Conservation (phyloP, 2,888 invertebrate genomes). For the Sinhomidia bicolor region DNA sequence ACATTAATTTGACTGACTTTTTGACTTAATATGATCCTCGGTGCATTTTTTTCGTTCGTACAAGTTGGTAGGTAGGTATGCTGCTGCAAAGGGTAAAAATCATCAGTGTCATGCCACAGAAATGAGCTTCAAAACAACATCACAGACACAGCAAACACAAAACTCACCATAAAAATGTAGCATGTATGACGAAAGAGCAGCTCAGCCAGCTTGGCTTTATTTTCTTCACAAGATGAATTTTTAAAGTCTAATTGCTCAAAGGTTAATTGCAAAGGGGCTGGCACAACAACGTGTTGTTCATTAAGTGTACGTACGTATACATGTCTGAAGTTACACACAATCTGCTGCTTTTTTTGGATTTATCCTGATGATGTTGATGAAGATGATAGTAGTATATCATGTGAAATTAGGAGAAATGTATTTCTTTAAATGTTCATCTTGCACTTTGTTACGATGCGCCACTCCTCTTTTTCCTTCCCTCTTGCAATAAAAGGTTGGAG, state of each 20-base stretch:
- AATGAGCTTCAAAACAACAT: conserved; percentile 21
- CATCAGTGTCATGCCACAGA: conserved; percentile 25
- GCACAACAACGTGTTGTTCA: conserved; percentile 55
- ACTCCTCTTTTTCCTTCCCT: conserved; percentile 68
- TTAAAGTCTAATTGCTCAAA: conserved; percentile 78
- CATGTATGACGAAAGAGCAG: neutral
- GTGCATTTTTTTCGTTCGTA: too few relatives aligned
- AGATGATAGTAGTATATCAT: conserved; percentile 58
- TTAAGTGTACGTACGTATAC: too few relatives aligned
- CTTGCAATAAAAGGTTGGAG: conserved; percentile 59
- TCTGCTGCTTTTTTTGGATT: too few relatives aligned
- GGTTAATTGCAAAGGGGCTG: conserved; percentile 78
- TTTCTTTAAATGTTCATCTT: conserved; percentile 51
- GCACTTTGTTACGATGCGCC: conserved; percentile 35
- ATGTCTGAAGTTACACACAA: too few relatives aligned
- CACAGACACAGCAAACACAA: too few relatives aligned
- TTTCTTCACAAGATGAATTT: neutral
- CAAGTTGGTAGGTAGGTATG: too few relatives aligned
- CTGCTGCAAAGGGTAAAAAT: too few relatives aligned
- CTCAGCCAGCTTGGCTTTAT: neutral
- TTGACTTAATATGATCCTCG: conserved; percentile 51
- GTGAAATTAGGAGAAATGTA: conserved; percentile 66
- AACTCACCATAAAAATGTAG: neutral
- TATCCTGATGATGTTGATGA: too few relatives aligned
- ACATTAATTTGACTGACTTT: conserved; percentile 65